phyloP scores from a whole-genome alignment of 1,140 invertebrate species.

The Trichonephila inaurata region DNA sequence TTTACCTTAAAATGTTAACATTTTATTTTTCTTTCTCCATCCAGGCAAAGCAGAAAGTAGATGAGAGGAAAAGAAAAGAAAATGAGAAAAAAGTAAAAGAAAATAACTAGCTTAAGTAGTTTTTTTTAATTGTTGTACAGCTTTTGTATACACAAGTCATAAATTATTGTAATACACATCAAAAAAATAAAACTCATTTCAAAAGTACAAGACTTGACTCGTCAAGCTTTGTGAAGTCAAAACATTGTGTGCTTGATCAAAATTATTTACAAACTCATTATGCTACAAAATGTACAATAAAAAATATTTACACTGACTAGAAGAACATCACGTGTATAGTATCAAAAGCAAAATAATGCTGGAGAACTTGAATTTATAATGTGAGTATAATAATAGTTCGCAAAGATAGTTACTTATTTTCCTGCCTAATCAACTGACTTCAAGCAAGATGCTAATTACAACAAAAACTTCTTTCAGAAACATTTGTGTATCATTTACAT shows the following conservation, averaged over 20 bases:
- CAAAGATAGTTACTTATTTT: not conserved
- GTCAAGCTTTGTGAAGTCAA: not conserved
- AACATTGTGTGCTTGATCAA: not conserved
- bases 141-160: conserved; percentile 25
- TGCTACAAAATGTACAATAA: not conserved
- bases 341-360: not conserved
- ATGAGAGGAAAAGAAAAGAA: conserved; percentile 67
- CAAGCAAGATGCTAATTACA: too few species aligned
- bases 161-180: conserved; percentile 24
- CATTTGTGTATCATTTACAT: too few species aligned
- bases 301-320: conserved; percentile 53
- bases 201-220: not conserved
- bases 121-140: conserved; percentile 31
- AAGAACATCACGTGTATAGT: not conserved
- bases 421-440: not conserved
- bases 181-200: not conserved
- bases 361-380: not conserved
- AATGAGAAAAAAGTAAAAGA: conserved; percentile 42
- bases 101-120: conserved; percentile 58
- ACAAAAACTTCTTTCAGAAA: too few species aligned
- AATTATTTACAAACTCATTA: not conserved
- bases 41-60: conserved; percentile 73
- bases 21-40: not conserved
- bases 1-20: too few species aligned
- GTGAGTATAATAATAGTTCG: not conserved